Evolutionary conservation across 2,888 invertebrate species (phyloP).

Genomic region (Polia nebulosa): DNA sequence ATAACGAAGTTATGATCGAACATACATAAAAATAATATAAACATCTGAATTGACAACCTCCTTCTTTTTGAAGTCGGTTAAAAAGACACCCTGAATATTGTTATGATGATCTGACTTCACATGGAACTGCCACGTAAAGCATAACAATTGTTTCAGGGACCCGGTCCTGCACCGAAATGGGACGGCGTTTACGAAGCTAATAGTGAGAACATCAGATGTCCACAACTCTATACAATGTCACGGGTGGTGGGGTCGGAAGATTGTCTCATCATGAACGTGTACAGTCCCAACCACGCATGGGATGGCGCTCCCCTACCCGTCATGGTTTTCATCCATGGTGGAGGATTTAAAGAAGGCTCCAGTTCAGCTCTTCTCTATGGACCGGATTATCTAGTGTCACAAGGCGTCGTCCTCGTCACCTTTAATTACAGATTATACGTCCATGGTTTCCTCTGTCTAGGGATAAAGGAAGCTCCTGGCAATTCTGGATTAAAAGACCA

Average conservation of each 20-base stretch:
- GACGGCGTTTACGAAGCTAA: slow-evolving; percentile 38
- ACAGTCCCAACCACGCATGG: slow-evolving; percentile 42
- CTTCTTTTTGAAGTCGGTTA: too few species aligned
- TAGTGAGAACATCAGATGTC: slow-evolving; percentile 35
- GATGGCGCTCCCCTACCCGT: slow-evolving; percentile 50
- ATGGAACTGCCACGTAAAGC: not conserved
- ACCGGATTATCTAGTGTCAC: slow-evolving; percentile 33
- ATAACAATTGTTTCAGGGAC: slow-evolving; percentile 28
- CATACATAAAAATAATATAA: too few species aligned
- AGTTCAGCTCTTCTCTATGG: slow-evolving; percentile 32
- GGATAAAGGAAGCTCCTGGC: slow-evolving; percentile 72
- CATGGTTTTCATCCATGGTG: slow-evolving; percentile 72
- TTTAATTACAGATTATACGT: slow-evolving; percentile 72
- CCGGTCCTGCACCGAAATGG: slow-evolving; percentile 37
- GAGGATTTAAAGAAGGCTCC: slow-evolving; percentile 65
- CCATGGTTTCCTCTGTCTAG: slow-evolving; percentile 70
- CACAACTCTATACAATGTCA: slow-evolving; percentile 13
- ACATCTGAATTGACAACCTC: too few species aligned
- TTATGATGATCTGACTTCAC: too few species aligned
- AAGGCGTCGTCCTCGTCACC: slow-evolving; percentile 38
- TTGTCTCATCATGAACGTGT: slow-evolving; percentile 68
- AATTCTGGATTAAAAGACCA: slow-evolving; percentile 74
- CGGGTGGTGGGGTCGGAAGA: slow-evolving; percentile 26
- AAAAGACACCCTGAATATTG: too few species aligned
- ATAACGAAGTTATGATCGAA: too few species aligned